Evolutionary conservation across 2,113 vertebrate species (phyloP).

Genomic region (Paradoxurus hermaphroditus): DNA sequence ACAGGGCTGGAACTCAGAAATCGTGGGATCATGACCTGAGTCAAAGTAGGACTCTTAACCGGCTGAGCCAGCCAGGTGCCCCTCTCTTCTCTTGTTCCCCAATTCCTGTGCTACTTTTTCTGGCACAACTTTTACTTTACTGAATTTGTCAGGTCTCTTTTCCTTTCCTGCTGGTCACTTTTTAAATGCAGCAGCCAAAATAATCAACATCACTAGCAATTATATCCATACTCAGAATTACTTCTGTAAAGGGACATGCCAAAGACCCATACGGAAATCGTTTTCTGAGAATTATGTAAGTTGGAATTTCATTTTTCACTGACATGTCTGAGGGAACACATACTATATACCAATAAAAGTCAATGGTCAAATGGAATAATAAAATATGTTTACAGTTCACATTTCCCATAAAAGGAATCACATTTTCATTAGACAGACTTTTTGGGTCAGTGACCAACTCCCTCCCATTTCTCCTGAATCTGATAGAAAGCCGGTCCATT

Average conservation of each 20-base stretch:
- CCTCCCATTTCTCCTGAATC: background rate
- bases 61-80: too few relatives aligned
- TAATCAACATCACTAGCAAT: background rate
- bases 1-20: too few relatives aligned
- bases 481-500: background rate
- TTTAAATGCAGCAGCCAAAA: background rate
- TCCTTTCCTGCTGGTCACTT: background rate
- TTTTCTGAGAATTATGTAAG: background rate
- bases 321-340: background rate
- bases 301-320: slow-evolving; percentile 7
- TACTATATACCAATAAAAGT: background rate
- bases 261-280: background rate
- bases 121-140: background rate
- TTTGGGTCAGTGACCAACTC: background rate
- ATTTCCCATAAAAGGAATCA: background rate
- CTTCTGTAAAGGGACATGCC: background rate
- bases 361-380: background rate
- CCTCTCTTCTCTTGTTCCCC: background rate
- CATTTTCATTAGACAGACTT: background rate
- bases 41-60: too few relatives aligned
- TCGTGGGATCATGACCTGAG: too few relatives aligned
- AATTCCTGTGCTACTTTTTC: background rate
- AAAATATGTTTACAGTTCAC: background rate
- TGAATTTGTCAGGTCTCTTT: background rate
- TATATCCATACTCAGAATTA: background rate